These are phyloP conservation scores for Cotesia glomerata DNA, from an alignment of 1,140 invertebrate genomes.

Conservation along the genomic window DNA sequence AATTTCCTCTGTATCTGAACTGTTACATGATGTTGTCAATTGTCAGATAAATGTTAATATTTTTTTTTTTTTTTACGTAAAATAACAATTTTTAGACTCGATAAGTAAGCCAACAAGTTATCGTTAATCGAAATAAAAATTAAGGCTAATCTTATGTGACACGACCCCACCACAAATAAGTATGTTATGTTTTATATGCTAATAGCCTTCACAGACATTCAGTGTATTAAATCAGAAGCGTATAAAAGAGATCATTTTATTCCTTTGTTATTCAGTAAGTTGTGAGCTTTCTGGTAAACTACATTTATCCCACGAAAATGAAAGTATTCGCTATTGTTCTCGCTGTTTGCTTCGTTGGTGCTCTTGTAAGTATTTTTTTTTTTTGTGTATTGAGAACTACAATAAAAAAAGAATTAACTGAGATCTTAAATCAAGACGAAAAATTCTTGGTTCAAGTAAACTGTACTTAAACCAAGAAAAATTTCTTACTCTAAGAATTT, in stretches of 20 bases:
- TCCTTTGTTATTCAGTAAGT: not conserved
- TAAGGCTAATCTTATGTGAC: not conserved
- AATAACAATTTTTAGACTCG: no score
- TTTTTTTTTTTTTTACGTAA: no score
- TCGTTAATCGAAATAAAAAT: not conserved
- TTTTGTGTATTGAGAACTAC: no score
- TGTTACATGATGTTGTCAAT: no score
- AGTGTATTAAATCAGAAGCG: not conserved
- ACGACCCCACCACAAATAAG: not conserved
- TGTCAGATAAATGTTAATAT: no score
- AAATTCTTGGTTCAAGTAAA: no score
- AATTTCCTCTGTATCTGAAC: no score
- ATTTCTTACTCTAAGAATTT: no score
- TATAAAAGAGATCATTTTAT: not conserved
- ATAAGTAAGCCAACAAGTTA: not conserved
- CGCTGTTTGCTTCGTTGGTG: not conserved
- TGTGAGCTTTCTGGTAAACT: not conserved
- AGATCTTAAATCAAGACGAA: not conserved
- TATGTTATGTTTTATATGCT: not conserved
- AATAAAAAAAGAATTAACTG: no score
- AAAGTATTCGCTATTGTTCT: not conserved
- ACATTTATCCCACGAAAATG: not conserved
- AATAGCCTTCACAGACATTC: not conserved
- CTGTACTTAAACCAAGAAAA: no score
- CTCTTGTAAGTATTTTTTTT: not conserved